Conservation (phyloP, 2,888 invertebrate genomes). For the Mythimna lalbum region DNA sequence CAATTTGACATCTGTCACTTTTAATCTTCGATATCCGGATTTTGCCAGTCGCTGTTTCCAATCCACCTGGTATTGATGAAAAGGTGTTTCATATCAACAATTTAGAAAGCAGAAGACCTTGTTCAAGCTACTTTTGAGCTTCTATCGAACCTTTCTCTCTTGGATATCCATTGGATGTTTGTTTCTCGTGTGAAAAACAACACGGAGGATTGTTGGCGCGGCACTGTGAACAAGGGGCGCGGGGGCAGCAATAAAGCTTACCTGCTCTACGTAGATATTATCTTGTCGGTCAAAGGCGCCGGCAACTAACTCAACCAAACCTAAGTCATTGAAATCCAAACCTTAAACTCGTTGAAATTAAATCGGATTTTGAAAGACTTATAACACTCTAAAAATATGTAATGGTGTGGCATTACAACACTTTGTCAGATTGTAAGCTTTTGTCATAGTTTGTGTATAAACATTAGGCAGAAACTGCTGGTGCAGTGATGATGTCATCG, state of each 20-base stretch:
- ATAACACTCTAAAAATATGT: conserved; percentile 76
- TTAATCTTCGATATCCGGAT: conserved; percentile 30
- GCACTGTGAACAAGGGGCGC: conserved; percentile 67
- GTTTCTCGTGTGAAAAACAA: conserved; percentile 80
- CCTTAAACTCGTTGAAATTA: conserved; percentile 61
- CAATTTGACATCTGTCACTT: conserved; percentile 36
- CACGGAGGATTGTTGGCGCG: conserved; percentile 72
- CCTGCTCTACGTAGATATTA: conserved; percentile 88
- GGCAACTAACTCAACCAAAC: conserved; percentile 70
- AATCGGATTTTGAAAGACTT: conserved; percentile 49
- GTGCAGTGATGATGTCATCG: conserved; percentile 72
- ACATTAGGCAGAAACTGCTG: conserved; percentile 70
- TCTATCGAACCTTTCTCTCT: conserved; percentile 10
- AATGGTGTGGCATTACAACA: conserved; percentile 89
- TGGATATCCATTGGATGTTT: conserved; percentile 31
- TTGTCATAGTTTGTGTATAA: conserved; percentile 84
- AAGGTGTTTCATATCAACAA: conserved; percentile 5
- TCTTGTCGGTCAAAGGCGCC: conserved; percentile 88
- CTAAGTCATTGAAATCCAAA: conserved; percentile 54
- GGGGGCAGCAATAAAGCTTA: conserved; percentile 85
- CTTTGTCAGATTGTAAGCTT: conserved; percentile 88
- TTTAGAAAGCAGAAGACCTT: background rate
- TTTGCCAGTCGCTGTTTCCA: background rate
- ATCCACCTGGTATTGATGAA: conserved; percentile 9
- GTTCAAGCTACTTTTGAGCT: background rate